Evolutionary conservation across 2,113 vertebrate species (phyloP), one percentile per base, ranked within the genome.

Genomic region (Zingel zingel): DNA sequence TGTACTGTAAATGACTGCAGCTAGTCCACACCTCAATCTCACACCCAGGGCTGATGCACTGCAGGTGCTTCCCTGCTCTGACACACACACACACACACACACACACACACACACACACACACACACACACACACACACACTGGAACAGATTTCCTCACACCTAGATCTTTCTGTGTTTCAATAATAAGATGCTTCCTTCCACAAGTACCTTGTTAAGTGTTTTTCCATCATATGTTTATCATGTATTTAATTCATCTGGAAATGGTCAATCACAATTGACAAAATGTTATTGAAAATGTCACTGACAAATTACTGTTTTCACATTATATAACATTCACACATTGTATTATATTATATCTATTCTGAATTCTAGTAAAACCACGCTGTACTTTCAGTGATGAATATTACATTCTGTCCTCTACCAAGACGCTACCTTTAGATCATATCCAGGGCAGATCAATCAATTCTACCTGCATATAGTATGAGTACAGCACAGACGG

Each of bases 21-120:
- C 56, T 75, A 3, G 15, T 75, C 85, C 80, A 59, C 56, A 76
- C 19, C 74, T 74, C 58, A 45, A 11, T 19, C 66, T 85, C 56
- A 79, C 86, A 71, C 73, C 82, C 64, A 23, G 56, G 27, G 27
- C 15, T 63, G 67, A 56, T 61, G 45, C 8, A 63, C 8, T 59
- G n/a, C 19, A 81, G 64, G 48, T 63, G 30, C 53, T 27, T 66
- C 51, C 66, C 14, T 76, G 4, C 59, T 75, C 33, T 57, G 21
- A 48, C 74, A 61, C 48, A 73, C 27, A 57, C 59, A 62, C 18
- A 16, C 53, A 69, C 67, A 70, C 68, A 23, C 33, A 56, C 51
- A 30, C 30, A 30, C 30, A 30, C 30, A 30, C 30, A 30, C 30
- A 30, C 30, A 30, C 30, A 30, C 30, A 30, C 30, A 30, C 30